phyloP scores from a whole-genome alignment of 2,797 vertebrate species.

The Eulemur albifrons region DNA sequence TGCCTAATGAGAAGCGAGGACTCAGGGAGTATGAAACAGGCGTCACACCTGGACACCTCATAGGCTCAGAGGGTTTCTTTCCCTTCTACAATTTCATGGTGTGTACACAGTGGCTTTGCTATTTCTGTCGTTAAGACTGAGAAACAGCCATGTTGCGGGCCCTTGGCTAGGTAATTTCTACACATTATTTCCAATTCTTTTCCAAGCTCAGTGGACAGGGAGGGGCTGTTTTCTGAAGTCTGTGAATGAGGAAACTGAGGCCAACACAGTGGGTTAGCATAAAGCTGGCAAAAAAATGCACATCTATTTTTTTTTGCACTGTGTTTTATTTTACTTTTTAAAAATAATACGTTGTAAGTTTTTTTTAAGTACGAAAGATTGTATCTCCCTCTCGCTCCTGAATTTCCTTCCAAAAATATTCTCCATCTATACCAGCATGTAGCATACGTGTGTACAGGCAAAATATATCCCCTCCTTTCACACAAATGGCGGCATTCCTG shows the following conservation, averaged over 20 bases:
- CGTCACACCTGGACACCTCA: neutral
- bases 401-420: neutral
- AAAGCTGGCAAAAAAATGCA: fast-evolving
- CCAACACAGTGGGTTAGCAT: fast-evolving
- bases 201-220: fast-evolving
- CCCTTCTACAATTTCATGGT: neutral
- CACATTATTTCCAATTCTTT: neutral
- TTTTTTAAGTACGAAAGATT: neutral
- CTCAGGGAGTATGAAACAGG: fast-evolving
- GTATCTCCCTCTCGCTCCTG: neutral
- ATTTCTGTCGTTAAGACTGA: fast-evolving
- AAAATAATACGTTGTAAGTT: neutral
- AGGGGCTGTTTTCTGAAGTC: neutral
- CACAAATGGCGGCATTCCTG: neutral
- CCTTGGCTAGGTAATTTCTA: neutral
- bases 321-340: neutral
- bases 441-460: fast-evolving
- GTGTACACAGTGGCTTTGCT: neutral
- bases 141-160: neutral
- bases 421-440: fast-evolving
- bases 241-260: neutral
- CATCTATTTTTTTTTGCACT: neutral
- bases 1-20: neutral
- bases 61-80: fast-evolving
- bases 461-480: too few species aligned